Evolutionary conservation across 30 jellyfish, hydroid and myxozoan species (phyloP), one percentile per base, ranked within the genome.

Genomic region (Aurelia aurita): DNA sequence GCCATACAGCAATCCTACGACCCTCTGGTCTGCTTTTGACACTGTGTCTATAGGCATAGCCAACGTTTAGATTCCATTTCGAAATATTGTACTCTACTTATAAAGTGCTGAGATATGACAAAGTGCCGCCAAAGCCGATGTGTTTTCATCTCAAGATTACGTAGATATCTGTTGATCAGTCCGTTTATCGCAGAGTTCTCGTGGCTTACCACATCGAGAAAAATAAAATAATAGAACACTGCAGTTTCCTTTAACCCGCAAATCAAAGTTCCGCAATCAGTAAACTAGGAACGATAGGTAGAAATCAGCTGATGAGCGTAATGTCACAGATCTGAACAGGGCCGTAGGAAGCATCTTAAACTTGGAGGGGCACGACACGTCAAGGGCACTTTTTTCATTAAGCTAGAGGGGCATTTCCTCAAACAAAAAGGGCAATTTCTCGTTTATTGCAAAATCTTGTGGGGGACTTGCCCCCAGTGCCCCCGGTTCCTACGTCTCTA

Each of bases 161-260:
- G 5, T 9, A 43, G 65, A 59, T 77, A 77, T 77, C 80, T 32
- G 71, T 78, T 77, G 89, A 77, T 77, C 80, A 44, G 62, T 54
- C 89, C 22, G 44, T 77, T 64, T 77, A 61, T 9, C 65, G 79
- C 65, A 78, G 77, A 59, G 89, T 61, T 35, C 29, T 58, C 27
- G 46, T 57, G 89, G 89, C 69, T 77, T 59, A 77, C 89, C 89
- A 47, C 89, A 77, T 72, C 45, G 61, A 72, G 55, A 22, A 72
- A 69, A 19, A 25, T 55, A 22, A 70, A 70, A 70, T 70, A 70
- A 19, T 46, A 70, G 25, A 64, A 45, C 65, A 70, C 67, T 22
- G 82, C 58, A 27, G 84, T 72, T 72, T 23, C 58, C 47, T 55
- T 53, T n/a, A 19, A 51, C 84, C 63, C 66, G 28, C 71, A 39